Evolutionary conservation across 2,888 invertebrate genomes (phyloP).

Genomic region (Chouioia cunea): DNA sequence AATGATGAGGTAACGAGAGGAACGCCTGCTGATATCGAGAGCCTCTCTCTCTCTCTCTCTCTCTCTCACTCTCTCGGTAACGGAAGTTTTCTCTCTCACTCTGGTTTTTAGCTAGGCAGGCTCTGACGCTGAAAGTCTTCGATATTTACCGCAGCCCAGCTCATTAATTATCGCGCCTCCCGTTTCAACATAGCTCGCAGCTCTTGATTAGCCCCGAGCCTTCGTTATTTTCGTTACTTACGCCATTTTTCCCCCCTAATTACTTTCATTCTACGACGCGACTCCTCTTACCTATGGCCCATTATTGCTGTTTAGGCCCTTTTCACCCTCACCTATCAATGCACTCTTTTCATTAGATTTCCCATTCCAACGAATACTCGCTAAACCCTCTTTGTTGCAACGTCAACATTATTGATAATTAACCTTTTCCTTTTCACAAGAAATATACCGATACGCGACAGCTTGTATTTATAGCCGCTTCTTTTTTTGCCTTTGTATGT

Average conservation of each 20-base stretch:
- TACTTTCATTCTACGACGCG: slow-evolving; percentile 43
- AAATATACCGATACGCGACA: no score
- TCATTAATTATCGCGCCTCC: slow-evolving; percentile 63
- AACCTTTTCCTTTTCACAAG: no score
- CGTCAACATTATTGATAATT: not conserved
- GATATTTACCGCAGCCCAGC: slow-evolving; percentile 61
- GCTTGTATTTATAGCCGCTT: no score
- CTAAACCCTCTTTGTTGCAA: no score
- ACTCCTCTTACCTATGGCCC: slow-evolving; percentile 32
- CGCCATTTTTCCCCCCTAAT: slow-evolving; percentile 44
- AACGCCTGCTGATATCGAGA: slow-evolving; percentile 32
- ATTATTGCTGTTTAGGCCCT: slow-evolving; percentile 33
- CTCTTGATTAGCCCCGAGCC: slow-evolving; percentile 51
- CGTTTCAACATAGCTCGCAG: slow-evolving; percentile 46
- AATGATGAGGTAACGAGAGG: slow-evolving; percentile 35
- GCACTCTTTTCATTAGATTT: not conserved
- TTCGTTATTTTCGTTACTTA: slow-evolving; percentile 48
- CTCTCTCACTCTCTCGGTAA: slow-evolving; percentile 10
- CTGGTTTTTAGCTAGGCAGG: slow-evolving; percentile 54
- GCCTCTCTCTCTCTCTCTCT: slow-evolving; percentile 11
- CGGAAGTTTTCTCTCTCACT: slow-evolving; percentile 4
- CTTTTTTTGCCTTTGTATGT: no score
- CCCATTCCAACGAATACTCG: no score
- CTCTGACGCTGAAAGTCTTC: slow-evolving; percentile 54
- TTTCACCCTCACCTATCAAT: not conserved